These are phyloP conservation scores for Chinchilla lanigera DNA, from an alignment of 2,113 vertebrate genomes.

Conservation along the genomic window DNA sequence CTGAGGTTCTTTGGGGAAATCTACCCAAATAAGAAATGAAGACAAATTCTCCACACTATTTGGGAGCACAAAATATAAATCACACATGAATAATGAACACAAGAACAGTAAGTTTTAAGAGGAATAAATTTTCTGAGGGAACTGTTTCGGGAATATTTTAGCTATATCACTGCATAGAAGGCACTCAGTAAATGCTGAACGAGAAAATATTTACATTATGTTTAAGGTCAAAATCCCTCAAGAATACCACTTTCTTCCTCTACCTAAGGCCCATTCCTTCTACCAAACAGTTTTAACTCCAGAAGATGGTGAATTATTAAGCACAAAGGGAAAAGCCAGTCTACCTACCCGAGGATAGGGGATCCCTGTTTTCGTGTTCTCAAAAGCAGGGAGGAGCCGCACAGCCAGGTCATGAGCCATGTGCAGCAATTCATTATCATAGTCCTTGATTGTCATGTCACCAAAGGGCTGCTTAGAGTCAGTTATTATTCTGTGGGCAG, in stretches of 20 bases:
- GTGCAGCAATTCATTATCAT: constrained; percentile 95
- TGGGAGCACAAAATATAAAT: background rate
- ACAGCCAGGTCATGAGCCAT: constrained; percentile 97
- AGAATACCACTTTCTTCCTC: background rate
- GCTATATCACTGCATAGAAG: background rate
- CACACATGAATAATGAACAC: background rate
- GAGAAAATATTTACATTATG: background rate
- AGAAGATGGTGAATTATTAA: background rate
- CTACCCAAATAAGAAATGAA: background rate
- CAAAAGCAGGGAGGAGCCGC: constrained; percentile 96
- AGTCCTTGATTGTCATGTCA: constrained; percentile 92
- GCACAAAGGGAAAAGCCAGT: background rate
- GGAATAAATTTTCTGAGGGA: background rate
- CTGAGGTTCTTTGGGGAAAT: background rate
- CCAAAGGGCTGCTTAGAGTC: constrained; percentile 97
- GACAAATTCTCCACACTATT: background rate
- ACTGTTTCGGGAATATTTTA: background rate
- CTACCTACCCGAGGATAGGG: constrained; percentile 94
- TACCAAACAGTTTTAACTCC: background rate
- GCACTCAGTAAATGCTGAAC: background rate
- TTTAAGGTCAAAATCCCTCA: background rate
- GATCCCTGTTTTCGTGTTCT: constrained; percentile 99
- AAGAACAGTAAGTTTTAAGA: background rate
- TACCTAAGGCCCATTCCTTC: background rate
- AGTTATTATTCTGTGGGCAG: constrained; percentile 97